phyloP scores from a whole-genome alignment of 2,888 invertebrate genomes.

The Acanthococcus lagerstroemiae region DNA sequence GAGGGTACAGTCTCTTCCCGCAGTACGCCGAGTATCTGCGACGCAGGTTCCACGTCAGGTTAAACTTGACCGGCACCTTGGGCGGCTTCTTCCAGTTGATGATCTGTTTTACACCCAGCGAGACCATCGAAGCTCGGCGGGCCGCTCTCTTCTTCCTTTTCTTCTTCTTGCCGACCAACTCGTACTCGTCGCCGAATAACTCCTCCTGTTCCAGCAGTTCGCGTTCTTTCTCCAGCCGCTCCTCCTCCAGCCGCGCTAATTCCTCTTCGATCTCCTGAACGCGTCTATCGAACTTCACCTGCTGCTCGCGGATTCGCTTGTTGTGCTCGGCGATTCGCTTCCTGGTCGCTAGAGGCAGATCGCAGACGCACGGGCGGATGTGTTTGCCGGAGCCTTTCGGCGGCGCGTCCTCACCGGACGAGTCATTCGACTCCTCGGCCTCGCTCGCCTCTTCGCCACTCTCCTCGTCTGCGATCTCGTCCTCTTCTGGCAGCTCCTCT shows the following conservation, averaged over 20 bases:
- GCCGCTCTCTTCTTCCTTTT: constrained; percentile 22
- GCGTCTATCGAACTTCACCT: constrained; percentile 7
- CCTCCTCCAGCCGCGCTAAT: constrained; percentile 1
- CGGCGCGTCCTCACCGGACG: too few relatives aligned
- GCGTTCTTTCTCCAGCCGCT: background rate
- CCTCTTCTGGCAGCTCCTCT: too few relatives aligned
- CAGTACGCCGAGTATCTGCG: constrained; percentile 5
- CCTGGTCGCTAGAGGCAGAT: background rate
- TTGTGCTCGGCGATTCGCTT: background rate
- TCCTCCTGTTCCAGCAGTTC: constrained; percentile 9
- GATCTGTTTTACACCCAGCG: constrained; percentile 18
- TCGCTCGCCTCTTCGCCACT: too few relatives aligned
- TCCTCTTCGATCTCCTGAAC: constrained; percentile 8
- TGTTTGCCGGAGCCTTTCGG: too few relatives aligned
- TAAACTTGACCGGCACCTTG: background rate
- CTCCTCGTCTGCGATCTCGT: too few relatives aligned
- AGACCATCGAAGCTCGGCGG: constrained; percentile 20
- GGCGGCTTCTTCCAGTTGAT: constrained; percentile 15
- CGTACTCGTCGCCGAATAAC: constrained; percentile 11
- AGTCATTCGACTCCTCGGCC: too few relatives aligned
- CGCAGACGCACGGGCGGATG: constrained; percentile 22
- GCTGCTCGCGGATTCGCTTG: background rate
- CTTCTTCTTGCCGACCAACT: constrained; percentile 4
- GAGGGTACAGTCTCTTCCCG: background rate
- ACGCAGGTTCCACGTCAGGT: background rate